These are phyloP conservation scores for Ophion ventricosus DNA, from an alignment of 2,888 invertebrate species.

Conservation along the genomic window DNA sequence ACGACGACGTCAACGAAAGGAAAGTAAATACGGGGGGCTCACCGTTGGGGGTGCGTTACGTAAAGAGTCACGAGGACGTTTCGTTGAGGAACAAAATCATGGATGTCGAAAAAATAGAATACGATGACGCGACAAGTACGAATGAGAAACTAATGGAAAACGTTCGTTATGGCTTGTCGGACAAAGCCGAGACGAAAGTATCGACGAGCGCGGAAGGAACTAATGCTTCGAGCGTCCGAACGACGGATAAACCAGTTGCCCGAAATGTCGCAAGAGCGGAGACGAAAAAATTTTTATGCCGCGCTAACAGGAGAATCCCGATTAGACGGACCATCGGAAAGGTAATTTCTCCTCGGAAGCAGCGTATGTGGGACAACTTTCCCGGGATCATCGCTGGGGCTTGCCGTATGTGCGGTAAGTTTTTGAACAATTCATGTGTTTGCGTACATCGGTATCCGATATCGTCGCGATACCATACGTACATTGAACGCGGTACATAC, in stretches of 20 bases:
- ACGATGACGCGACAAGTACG: not conserved
- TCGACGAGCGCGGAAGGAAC: not conserved
- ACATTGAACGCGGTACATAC: not conserved
- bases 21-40: not conserved
- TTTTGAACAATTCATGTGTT: not conserved
- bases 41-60: not conserved
- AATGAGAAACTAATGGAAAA: not conserved
- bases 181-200: not conserved
- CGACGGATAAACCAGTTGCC: not conserved
- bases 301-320: not conserved
- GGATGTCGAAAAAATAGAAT: not conserved
- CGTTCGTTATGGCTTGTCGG: not conserved
- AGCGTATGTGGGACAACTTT: not conserved
- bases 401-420: not conserved
- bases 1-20: not conserved
- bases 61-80: not conserved
- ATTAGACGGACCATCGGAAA: not conserved
- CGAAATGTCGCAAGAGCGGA: not conserved
- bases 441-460: not conserved
- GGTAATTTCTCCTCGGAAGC: constrained; percentile 3
- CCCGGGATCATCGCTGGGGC: not conserved
- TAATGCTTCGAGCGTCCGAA: not conserved
- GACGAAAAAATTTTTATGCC: not conserved
- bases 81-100: not conserved
- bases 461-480: not conserved